Conservation (phyloP, 1,140 invertebrate genomes). For the Plectus sambesii region DNA sequence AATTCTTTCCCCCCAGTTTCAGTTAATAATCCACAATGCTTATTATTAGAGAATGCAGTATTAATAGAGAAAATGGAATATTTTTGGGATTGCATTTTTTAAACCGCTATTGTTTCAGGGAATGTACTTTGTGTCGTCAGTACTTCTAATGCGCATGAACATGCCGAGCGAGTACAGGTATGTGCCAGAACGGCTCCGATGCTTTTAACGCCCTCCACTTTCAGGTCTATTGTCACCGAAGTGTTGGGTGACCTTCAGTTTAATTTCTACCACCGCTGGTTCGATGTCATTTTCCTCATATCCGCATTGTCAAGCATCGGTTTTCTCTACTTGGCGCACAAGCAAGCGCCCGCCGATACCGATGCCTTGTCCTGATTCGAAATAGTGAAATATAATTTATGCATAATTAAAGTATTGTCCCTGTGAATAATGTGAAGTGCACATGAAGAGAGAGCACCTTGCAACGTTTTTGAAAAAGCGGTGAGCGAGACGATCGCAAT, state of each 20-base stretch:
- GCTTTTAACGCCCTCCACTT: slow-evolving; percentile 28
- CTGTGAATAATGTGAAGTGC: too few relatives aligned
- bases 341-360: slow-evolving; percentile 58
- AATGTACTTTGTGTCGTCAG: slow-evolving; percentile 98
- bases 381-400: too few relatives aligned
- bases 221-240: slow-evolving; percentile 84
- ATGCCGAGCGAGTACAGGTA: slow-evolving; percentile 88
- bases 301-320: slow-evolving; percentile 87
- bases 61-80: too few relatives aligned
- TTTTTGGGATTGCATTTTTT: neutral
- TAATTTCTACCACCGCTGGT: slow-evolving; percentile 99
- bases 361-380: too few relatives aligned
- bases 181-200: too few relatives aligned
- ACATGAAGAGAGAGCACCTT: too few relatives aligned
- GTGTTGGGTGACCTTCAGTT: slow-evolving; percentile 95
- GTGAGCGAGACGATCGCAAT: too few relatives aligned
- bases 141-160: slow-evolving; percentile 95
- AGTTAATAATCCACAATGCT: too few relatives aligned
- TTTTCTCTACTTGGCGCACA: slow-evolving; percentile 86
- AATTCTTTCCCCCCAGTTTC: too few relatives aligned
- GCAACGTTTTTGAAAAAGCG: too few relatives aligned
- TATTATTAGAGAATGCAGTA: too few relatives aligned
- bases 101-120: slow-evolving; percentile 54
- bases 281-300: slow-evolving; percentile 97
- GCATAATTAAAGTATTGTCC: too few relatives aligned